Base-by-base conservation (phyloP, 2,888 invertebrate genomes). In the Neocrepidodera transversa region DNA sequence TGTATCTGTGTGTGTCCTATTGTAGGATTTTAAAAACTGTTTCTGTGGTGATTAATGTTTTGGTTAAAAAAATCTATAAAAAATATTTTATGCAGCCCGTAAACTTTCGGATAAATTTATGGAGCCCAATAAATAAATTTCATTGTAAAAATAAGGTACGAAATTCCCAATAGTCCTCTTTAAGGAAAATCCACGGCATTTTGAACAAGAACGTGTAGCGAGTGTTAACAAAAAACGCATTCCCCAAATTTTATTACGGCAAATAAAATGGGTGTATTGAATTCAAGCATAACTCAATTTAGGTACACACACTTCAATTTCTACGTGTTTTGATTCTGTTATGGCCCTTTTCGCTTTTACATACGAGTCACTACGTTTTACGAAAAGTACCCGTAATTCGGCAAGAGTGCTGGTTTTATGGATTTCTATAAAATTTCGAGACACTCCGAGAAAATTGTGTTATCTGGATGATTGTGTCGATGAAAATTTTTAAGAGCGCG, bases 321-420 rank as follows among this genome's bases (percentile, higher is more conserved):
- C 56, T 63, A 65, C 63, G 61, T 65, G 62, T 65, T 55, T 49
- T 62, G 65, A 65, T 65, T 65, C 59, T 42, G 45, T 65, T 63
- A 64, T 55, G 52, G 56, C 54, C 45, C 38, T 61, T 61, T 57
- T 51, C 53, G 55, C 56, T 53, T 36, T 57, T 49, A 58, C 45
- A 57, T 62, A 55, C 59, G 45, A 55, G 54, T 58, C 30, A 57
- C 59, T 53, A 51, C 50, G 40, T 49, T 60, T 54, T 54, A 48
- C 43, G 55, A 52, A 55, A 58, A 47, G 63, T 38, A 56, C 47
- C 42, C 32, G 35, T 53, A 59, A 59, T 62, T 59, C 50, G 45
- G 26, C 28, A 28, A 20, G 56, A 62, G 57, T 59, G 57, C 45
- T 28, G 23, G 49, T 53, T 63, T 62, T 42, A 58, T 62, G 36